Evolutionary conservation across 1,140 invertebrate species (phyloP).

Genomic region (Cotesia chilonis): DNA sequence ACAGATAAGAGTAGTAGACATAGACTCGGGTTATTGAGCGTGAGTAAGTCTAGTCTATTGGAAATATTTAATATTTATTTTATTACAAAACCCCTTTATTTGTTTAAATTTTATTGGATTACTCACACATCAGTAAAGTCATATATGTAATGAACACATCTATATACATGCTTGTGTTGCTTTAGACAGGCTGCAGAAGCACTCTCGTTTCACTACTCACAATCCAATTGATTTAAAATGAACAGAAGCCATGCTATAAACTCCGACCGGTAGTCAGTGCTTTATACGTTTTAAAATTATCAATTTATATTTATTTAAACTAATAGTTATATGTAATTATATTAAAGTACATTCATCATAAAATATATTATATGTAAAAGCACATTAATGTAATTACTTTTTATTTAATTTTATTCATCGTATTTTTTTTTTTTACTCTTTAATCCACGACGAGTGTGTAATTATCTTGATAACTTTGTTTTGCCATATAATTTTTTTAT

Average conservation of each 20-base stretch:
- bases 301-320: too few species aligned
- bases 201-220: constrained; percentile 12
- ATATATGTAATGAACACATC: background rate
- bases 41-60: background rate
- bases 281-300: too few species aligned
- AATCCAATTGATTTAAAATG: constrained; percentile 17
- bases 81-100: constrained; percentile 3
- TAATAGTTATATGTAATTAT: too few species aligned
- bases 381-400: background rate
- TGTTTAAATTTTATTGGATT: background rate
- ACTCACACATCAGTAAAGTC: background rate
- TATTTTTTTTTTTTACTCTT: background rate
- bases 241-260: background rate
- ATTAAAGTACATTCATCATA: too few species aligned
- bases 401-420: background rate
- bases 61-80: background rate
- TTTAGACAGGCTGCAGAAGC: background rate
- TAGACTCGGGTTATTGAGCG: background rate
- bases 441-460: background rate
- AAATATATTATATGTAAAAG: too few species aligned
- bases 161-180: constrained; percentile 1
- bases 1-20: background rate
- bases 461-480: background rate
- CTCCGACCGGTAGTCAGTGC: too few species aligned
- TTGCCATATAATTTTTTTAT: too few species aligned